Percentiles rank a stretch among this genome's conserved stretches.
Evolutionary conservation across 1,140 invertebrate genomes (phyloP).

Genomic region (Papilio polyxenes): DNA sequence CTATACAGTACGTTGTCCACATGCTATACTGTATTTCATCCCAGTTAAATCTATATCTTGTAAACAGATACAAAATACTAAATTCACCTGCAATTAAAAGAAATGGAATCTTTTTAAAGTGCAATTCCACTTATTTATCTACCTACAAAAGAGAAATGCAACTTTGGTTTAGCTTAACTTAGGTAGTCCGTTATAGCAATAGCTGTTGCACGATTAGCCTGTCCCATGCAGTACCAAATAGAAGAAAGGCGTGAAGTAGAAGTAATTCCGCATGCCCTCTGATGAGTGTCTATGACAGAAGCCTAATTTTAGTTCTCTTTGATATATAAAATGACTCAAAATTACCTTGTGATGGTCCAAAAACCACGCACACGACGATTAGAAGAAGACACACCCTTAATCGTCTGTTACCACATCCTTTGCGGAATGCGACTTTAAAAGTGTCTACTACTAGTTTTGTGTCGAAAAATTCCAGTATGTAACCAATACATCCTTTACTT

Average conservation of each 20-base stretch:
- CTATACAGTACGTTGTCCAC: constrained; percentile 87
- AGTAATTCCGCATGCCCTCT: constrained; percentile 50
- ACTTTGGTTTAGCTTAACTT: too few relatives aligned
- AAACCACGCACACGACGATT: constrained; percentile 89
- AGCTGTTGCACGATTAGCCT: not conserved
- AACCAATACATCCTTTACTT: constrained; percentile 46
- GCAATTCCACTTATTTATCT: not conserved
- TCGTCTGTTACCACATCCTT: constrained; percentile 85
- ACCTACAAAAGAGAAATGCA: not conserved
- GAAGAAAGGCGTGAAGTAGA: constrained; percentile 39
- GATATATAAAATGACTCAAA: constrained; percentile 40
- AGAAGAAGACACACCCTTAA: constrained; percentile 87
- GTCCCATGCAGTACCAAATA: too few relatives aligned
- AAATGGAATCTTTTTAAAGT: constrained; percentile 31
- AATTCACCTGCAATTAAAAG: constrained; percentile 85
- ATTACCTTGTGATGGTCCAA: constrained; percentile 89
- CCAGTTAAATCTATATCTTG: constrained; percentile 89
- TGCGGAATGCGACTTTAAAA: constrained; percentile 87
- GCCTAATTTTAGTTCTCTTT: not conserved
- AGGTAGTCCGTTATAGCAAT: not conserved
- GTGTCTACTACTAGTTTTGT: constrained; percentile 86
- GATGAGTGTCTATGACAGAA: too few relatives aligned
- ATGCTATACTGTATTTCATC: constrained; percentile 90
- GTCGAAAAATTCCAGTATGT: constrained; percentile 86
- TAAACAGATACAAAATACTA: constrained; percentile 88